Base-by-base conservation (phyloP, 2,797 vertebrate genomes). In the Fundulus diaphanus region DNA sequence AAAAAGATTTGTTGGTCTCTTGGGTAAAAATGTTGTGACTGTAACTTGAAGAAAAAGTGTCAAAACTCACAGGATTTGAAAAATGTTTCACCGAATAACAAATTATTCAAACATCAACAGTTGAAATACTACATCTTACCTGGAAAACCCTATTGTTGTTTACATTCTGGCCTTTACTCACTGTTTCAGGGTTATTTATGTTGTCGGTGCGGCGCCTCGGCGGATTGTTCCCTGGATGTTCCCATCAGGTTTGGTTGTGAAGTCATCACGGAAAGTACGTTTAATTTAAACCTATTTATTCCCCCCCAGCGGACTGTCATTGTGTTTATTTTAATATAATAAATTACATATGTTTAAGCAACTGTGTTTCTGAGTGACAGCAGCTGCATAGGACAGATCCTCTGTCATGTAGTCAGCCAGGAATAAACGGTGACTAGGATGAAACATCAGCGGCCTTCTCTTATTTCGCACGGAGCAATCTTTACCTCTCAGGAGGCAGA, bases 381-480 rank as follows among this genome's bases (percentile, higher is more conserved):
- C 59, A 42, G 7, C 37, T 51, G 56, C 42, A 69, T 35, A 80
- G 66, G 73, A 70, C 76, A 77, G 77, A 68, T 15, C 15, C 57
- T 35, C 63, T 42, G 63, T 15, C 5, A 42, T 42, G 63, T 24
- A 27, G 63, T 66, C 49, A 42, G 67, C 2, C 72, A 78, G 65
- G 68, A 83, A 84, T 74, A 77, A 78, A 81, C 49, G 31, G 61
- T 85, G 84, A 87, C 83, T 82, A 35, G 72, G 82, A 76, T 76
- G 83, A 85, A 86, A 86, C 78, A 52, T 37, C 20, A 81, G 81
- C 0, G 51, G 68, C 42, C 74, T 27, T 68, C 76, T 91, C 78
- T 78, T 57, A 81, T 89, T 86, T 75, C 87, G 71, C 74, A 74
- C 51, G 46, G 63, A 76, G 37, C 63, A 51, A n/a, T 48, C 49